Conservation (phyloP, 2,113 vertebrate genomes). For the Asarcornis scutulata region DNA sequence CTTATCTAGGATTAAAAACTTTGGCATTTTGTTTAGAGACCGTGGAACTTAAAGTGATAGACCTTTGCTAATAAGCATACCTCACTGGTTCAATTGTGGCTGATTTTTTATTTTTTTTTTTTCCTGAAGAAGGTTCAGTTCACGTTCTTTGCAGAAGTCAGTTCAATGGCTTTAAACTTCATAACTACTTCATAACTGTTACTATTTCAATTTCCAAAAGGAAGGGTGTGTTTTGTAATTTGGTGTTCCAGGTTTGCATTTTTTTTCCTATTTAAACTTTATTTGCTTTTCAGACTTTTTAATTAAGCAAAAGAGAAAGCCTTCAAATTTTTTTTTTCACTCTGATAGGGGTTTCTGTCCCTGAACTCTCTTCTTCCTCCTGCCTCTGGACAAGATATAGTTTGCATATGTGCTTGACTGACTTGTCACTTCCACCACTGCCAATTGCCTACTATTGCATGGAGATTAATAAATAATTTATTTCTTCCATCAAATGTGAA, state of each 20-base stretch:
- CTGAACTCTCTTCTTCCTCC: background rate
- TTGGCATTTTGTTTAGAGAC: background rate
- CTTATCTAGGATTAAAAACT: conserved; percentile 21
- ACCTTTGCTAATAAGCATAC: background rate
- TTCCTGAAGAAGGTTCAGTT: background rate
- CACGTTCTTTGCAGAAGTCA: background rate
- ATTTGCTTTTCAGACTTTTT: background rate
- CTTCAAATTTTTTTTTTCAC: background rate
- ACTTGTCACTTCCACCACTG: background rate
- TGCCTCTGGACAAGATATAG: background rate
- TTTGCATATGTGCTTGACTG: background rate
- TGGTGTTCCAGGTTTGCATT: background rate
- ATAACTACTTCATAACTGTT: background rate
- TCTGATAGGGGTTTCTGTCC: background rate
- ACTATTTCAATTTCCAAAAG: background rate
- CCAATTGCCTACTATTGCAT: background rate
- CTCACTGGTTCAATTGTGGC: background rate
- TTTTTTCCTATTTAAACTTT: background rate
- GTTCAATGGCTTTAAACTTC: background rate
- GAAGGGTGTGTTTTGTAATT: background rate
- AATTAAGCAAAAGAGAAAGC: background rate
- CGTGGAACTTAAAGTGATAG: background rate
- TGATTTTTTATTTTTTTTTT: background rate
- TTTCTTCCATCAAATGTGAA: background rate
- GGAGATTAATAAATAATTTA: background rate